Percentiles rank a stretch among this genome's conserved stretches.
phyloP scores from a whole-genome alignment of 1,140 invertebrate species.

The Steinernema feltiae region DNA sequence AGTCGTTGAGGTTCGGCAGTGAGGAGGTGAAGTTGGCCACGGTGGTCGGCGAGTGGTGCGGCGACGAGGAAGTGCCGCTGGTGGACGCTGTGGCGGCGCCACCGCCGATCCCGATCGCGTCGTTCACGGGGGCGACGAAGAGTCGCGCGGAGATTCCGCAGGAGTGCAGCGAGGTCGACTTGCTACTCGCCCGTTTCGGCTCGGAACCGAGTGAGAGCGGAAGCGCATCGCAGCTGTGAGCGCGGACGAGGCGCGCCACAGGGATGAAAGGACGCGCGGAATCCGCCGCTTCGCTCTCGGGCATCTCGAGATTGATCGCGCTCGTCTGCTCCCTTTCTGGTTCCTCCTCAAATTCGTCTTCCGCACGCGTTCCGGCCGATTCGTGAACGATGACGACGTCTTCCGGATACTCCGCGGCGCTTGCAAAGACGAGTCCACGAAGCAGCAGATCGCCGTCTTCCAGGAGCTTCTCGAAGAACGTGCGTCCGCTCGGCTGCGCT shows the following conservation, averaged over 20 bases:
- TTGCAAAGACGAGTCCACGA: background rate
- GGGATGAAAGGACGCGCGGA: background rate
- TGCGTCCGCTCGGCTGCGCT: background rate
- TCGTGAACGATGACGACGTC: background rate
- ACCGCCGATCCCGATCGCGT: too few species aligned
- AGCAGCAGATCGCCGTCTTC: background rate
- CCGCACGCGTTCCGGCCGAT: background rate
- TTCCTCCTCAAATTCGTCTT: background rate
- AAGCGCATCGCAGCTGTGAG: background rate
- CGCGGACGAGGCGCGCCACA: background rate
- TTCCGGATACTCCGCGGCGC: background rate
- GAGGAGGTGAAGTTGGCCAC: slow-evolving; percentile 5
- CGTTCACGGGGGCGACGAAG: background rate
- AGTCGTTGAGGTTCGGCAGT: slow-evolving; percentile 11
- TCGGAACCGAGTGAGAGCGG: background rate
- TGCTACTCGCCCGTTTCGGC: background rate
- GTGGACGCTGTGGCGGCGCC: background rate
- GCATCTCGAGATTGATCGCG: background rate
- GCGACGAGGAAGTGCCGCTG: background rate
- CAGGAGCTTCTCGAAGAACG: background rate
- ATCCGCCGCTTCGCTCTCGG: background rate
- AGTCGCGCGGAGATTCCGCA: background rate
- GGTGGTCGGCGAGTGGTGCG: slow-evolving; percentile 6
- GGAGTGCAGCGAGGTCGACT: slow-evolving; percentile 1
- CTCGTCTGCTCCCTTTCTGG: background rate